Conservation (phyloP, 2,888 invertebrate genomes). For the Diploptera punctata region DNA sequence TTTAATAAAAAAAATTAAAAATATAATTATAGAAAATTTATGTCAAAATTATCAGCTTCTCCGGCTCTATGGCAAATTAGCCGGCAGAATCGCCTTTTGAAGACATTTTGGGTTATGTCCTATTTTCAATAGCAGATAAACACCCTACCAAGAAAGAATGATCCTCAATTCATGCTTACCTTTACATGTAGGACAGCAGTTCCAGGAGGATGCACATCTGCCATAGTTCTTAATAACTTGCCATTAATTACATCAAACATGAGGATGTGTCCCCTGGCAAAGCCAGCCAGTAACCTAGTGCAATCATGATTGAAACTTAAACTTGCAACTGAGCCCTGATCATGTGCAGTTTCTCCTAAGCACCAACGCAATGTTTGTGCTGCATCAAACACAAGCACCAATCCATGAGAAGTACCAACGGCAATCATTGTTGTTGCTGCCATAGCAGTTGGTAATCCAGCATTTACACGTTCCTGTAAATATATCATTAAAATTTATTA, state of each 20-base stretch:
- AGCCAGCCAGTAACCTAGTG: conserved; percentile 81
- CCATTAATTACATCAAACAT: conserved; percentile 88
- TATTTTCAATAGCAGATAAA: too few species aligned
- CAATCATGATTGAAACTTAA: conserved; percentile 88
- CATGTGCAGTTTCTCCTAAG: conserved; percentile 68
- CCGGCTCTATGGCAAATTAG: too few species aligned
- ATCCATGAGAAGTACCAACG: conserved; percentile 95
- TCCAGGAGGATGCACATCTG: conserved; percentile 84
- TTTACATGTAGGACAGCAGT: conserved; percentile 80
- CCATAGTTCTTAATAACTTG: conserved; percentile 73
- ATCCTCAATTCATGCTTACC: too few species aligned
- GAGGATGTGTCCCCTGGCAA: conserved; percentile 82
- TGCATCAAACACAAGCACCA: conserved; percentile 84
- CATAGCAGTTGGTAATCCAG: conserved; percentile 86
- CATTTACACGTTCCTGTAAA: conserved; percentile 83
- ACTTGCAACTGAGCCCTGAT: conserved; percentile 67
- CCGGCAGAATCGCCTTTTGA: too few species aligned
- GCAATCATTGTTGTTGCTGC: conserved; percentile 81
- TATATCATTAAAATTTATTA: too few species aligned
- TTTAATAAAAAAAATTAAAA: too few species aligned
- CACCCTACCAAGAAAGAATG: too few species aligned
- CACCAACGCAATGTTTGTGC: conserved; percentile 92
- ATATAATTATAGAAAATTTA: too few species aligned
- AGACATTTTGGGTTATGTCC: too few species aligned
- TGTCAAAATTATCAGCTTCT: too few species aligned